Evolutionary conservation across 1,140 invertebrate genomes (phyloP).

Genomic region (Plectrocnemia conspersa): DNA sequence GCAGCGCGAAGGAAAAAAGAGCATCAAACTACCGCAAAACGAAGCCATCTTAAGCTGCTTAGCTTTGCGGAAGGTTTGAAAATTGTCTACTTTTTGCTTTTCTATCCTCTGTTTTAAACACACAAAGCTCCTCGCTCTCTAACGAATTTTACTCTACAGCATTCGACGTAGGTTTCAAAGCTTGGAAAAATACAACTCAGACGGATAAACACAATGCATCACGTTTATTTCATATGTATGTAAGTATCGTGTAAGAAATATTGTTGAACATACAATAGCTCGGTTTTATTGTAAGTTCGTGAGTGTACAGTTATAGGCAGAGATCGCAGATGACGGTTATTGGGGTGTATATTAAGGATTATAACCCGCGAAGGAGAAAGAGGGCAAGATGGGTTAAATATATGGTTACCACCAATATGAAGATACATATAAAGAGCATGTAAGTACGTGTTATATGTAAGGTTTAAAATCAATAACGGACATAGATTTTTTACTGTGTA

Average conservation of each 20-base stretch:
- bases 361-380: not conserved
- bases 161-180: not conserved
- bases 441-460: too few relatives aligned
- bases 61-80: not conserved
- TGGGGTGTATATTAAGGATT: too few relatives aligned
- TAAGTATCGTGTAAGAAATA: not conserved
- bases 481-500: too few relatives aligned
- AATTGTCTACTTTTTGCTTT: not conserved
- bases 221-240: too few relatives aligned
- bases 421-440: too few relatives aligned
- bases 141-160: too few relatives aligned
- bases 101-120: too few relatives aligned
- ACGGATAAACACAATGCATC: too few relatives aligned
- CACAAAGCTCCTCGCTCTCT: not conserved
- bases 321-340: not conserved
- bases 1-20: too few relatives aligned
- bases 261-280: not conserved
- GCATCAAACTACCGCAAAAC: not conserved
- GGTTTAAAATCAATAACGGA: too few relatives aligned
- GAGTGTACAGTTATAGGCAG: not conserved
- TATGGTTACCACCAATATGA: not conserved
- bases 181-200: too few relatives aligned
- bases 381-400: not conserved
- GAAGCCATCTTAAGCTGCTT: conserved; percentile 8
- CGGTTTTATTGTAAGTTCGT: not conserved